Base-by-base conservation (phyloP, 2,888 invertebrate genomes). In the Ichneumoninae sp. region DNA sequence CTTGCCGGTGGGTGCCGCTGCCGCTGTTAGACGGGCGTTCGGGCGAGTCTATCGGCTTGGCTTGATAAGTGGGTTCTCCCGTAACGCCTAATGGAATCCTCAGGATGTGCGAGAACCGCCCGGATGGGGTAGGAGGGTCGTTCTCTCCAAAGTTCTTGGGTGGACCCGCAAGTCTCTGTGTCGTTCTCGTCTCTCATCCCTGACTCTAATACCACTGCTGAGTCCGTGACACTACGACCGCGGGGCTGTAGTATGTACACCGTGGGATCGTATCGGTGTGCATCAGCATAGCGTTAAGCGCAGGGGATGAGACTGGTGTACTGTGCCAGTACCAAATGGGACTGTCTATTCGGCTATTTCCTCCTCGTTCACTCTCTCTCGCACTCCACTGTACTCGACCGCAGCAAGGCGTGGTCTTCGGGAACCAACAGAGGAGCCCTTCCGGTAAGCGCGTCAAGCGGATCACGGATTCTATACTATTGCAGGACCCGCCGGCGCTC, bases 1-100 rank as follows among this genome's bases (percentile, higher is more conserved):
- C 16, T 47, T 47, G 44, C 44, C 16, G 54, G 13, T 26, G 26
- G 26, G 26, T 52, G 54, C 44, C 16, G 70, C 16, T 52, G 63
- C 70, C 60, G 81, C 63, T 70, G 81, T 66, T 84, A 77, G 77
- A 74, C 73, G 81, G 74, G 77, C 77, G 71, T 76, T 85, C 86
- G 87, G 81, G 85, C 87, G 84, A 87, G 87, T 89, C 89, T 89
- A 89, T 91, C 88, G 88, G 86, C 87, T 82, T 85, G 85, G 83
- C 83, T 89, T 89, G 88, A 89, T 90, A 91, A 91, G 90, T 91
- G 89, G 87, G 81, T 85, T 85, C 87, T 78, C 81, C 83, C 81
- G 84, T 85, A 84, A 83, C 68, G 83, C 80, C 85, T 86, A 86
- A 87, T 87, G 86, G 87, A 87, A 86, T 86, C 81, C 81, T 76